Evolutionary conservation across 1,140 invertebrate genomes (phyloP).

Genomic region (Drosophila lacteicornis): DNA sequence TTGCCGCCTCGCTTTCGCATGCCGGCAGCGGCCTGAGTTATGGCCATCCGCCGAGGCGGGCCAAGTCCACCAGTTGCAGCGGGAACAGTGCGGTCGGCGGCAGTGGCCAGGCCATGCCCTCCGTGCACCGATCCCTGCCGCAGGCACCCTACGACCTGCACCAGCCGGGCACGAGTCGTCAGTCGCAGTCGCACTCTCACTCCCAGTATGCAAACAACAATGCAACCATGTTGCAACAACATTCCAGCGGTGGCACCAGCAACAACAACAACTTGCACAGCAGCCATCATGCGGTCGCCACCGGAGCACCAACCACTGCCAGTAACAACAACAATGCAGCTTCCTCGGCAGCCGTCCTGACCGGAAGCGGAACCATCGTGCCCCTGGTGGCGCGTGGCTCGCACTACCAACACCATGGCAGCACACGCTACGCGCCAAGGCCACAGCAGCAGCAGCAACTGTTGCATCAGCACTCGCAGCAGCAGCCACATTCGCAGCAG

Average conservation of each 20-base stretch:
- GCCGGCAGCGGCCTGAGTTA: conserved; percentile 80
- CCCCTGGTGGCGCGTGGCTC: conserved; percentile 66
- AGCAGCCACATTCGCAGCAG: conserved; percentile 36
- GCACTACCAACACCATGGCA: conserved; percentile 59
- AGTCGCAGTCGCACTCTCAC: conserved; percentile 31
- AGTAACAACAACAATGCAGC: conserved; percentile 63
- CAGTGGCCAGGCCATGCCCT: conserved; percentile 51
- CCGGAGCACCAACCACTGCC: conserved; percentile 52
- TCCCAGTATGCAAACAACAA: conserved; percentile 63
- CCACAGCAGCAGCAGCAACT: conserved; percentile 57
- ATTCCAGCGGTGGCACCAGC: conserved; percentile 51
- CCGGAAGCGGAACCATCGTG: conserved; percentile 68
- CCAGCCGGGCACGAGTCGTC: conserved; percentile 64
- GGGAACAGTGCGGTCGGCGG: conserved; percentile 22
- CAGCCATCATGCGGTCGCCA: conserved; percentile 24
- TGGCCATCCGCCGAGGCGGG: conserved; percentile 78
- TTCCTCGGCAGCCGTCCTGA: conserved; percentile 70
- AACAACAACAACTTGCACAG: conserved; percentile 51
- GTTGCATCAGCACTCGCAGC: conserved; percentile 46
- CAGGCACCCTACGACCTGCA: conserved; percentile 58
- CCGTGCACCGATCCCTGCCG: conserved; percentile 53
- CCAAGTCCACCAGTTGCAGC: conserved; percentile 65
- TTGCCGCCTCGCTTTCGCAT: conserved; percentile 80
- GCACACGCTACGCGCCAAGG: conserved; percentile 65
- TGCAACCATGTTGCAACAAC: conserved; percentile 58